Evolutionary conservation across 2,797 vertebrate species (phyloP).

Genomic region (Anguilla marmorata): DNA sequence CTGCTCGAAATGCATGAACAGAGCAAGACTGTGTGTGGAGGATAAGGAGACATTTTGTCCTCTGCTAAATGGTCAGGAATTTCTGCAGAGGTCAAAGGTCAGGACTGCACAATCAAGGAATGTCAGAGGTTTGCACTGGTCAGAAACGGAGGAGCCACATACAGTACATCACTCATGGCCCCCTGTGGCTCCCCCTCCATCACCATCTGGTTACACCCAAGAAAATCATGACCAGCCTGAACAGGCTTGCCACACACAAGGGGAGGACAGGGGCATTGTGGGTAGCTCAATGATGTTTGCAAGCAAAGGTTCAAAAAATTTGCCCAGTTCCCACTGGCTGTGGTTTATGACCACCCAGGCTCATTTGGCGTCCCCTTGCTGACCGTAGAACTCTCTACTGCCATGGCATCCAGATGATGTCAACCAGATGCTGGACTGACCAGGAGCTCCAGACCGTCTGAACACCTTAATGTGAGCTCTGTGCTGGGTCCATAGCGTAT

Average conservation of each 20-base stretch:
- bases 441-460: background rate
- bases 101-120: background rate
- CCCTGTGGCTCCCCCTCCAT: background rate
- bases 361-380: background rate
- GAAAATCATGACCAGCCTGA: background rate
- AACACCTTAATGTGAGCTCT: background rate
- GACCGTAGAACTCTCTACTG: conserved; percentile 40
- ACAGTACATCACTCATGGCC: background rate
- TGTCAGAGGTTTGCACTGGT: background rate
- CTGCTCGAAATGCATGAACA: background rate
- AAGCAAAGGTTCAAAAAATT: background rate
- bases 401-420: conserved; percentile 48
- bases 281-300: background rate
- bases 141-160: background rate
- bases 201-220: background rate
- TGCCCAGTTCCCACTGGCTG: background rate
- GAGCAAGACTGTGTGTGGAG: background rate
- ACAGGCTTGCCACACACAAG: background rate
- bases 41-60: conserved; percentile 4
- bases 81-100: background rate
- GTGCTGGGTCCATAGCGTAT: background rate
- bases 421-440: conserved; percentile 43
- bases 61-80: conserved; percentile 1
- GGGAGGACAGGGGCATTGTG: background rate
- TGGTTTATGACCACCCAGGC: background rate